phyloP scores from a whole-genome alignment of 2,888 invertebrate species.

The Torymus texanus region DNA sequence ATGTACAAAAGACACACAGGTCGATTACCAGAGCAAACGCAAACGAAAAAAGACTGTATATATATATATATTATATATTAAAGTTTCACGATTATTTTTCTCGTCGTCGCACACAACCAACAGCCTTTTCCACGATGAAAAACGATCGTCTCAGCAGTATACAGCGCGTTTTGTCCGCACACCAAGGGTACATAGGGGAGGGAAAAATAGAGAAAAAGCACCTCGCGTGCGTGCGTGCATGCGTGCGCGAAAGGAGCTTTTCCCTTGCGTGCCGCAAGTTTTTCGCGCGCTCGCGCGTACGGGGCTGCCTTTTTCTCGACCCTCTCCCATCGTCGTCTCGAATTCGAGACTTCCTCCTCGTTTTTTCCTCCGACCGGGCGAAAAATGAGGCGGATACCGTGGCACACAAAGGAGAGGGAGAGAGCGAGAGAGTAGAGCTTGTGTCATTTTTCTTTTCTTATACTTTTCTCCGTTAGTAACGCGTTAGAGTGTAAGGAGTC shows the following conservation, averaged over 20 bases:
- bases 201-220: not conserved
- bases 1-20: too few relatives aligned
- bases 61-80: too few relatives aligned
- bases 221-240: not conserved
- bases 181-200: too few relatives aligned
- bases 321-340: not conserved
- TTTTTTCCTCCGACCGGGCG: not conserved
- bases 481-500: constrained; percentile 18
- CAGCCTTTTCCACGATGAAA: too few relatives aligned
- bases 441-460: constrained; percentile 13
- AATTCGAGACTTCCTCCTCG: constrained; percentile 19
- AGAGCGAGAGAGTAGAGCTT: constrained; percentile 15
- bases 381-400: too few relatives aligned
- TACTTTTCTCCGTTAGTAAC: constrained; percentile 16
- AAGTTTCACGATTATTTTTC: too few relatives aligned
- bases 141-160: too few relatives aligned
- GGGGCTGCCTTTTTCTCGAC: not conserved
- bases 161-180: too few relatives aligned
- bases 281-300: not conserved
- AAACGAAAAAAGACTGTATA: too few relatives aligned
- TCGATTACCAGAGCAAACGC: too few relatives aligned
- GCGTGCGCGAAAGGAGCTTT: constrained; percentile 8
- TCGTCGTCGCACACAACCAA: too few relatives aligned
- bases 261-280: not conserved
- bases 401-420: too few relatives aligned